phyloP scores from a whole-genome alignment of 2,113 vertebrate genomes.

The Crotalus viridis region DNA sequence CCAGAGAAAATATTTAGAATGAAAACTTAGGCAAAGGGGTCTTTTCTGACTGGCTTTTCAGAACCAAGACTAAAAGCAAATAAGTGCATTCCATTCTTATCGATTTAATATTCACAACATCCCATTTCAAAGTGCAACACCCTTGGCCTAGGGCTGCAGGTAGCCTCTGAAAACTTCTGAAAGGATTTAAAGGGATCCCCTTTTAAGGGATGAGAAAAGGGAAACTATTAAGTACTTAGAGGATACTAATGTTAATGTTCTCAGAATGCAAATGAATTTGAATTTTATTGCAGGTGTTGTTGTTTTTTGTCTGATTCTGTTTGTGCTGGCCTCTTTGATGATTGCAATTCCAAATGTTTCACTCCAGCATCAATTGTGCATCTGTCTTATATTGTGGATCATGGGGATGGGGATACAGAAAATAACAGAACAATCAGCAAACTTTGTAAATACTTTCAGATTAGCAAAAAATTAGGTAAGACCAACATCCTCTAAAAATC shows the following conservation, averaged over 20 bases:
- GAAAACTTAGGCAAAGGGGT: neutral
- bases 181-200: neutral
- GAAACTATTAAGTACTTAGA: neutral
- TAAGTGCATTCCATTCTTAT: neutral
- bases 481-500: neutral
- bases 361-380: neutral
- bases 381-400: neutral
- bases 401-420: neutral
- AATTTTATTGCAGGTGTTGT: neutral
- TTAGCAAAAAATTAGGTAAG: neutral
- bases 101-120: neutral
- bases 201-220: neutral
- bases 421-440: neutral
- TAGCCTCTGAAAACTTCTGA: neutral
- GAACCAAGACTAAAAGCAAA: conserved; percentile 51
- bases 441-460: neutral
- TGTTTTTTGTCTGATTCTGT: neutral
- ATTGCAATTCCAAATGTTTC: neutral
- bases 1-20: conserved; percentile 17
- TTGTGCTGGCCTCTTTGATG: neutral
- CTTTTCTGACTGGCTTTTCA: conserved; percentile 40
- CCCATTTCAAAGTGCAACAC: neutral
- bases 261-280: neutral
- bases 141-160: neutral
- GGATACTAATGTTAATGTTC: neutral